A percentile compares a stretch with the other conserved stretches of the same genome.
These are phyloP conservation scores for Deilephila porcellus DNA, from an alignment of 2,888 invertebrate species.

Conservation along the genomic window DNA sequence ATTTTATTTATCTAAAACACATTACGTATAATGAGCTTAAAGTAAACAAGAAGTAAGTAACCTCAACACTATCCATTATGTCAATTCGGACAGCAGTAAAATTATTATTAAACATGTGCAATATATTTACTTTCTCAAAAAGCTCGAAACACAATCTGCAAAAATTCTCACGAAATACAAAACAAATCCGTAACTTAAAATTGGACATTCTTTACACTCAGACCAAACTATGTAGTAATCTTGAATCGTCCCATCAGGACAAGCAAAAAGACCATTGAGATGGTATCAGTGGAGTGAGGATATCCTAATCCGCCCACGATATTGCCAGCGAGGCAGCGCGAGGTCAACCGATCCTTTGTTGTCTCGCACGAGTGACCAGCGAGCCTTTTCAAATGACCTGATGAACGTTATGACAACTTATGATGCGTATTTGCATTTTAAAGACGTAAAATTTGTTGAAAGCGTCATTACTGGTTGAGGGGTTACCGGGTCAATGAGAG, in stretches of 20 bases:
- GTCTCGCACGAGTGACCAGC: slow-evolving; percentile 43
- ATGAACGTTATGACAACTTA: slow-evolving; percentile 3
- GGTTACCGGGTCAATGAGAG: slow-evolving; percentile 13
- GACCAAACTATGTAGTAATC: not conserved
- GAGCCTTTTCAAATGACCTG: slow-evolving; percentile 10
- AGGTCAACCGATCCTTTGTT: slow-evolving; percentile 50
- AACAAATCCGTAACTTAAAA: not conserved
- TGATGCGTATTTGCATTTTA: slow-evolving; percentile 7
- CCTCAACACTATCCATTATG: too few species aligned
- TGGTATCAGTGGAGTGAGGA: slow-evolving; percentile 30
- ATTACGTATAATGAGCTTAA: not conserved
- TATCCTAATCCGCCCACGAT: slow-evolving; percentile 41
- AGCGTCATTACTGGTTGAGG: not conserved
- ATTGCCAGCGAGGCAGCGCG: slow-evolving; percentile 13
- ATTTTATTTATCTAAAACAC: not conserved
- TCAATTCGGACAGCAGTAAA: too few species aligned
- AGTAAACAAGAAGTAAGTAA: too few species aligned
- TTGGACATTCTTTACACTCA: not conserved
- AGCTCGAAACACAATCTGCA: too few species aligned
- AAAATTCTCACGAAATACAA: not conserved
- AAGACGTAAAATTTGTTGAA: not conserved
- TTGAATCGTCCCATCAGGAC: slow-evolving; percentile 35
- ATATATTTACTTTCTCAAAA: too few species aligned
- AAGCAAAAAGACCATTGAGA: slow-evolving; percentile 33
- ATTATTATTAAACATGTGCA: too few species aligned